These are phyloP conservation scores for Ceraclea dissimilis DNA, from an alignment of 2,888 invertebrate genomes.

Conservation along the genomic window DNA sequence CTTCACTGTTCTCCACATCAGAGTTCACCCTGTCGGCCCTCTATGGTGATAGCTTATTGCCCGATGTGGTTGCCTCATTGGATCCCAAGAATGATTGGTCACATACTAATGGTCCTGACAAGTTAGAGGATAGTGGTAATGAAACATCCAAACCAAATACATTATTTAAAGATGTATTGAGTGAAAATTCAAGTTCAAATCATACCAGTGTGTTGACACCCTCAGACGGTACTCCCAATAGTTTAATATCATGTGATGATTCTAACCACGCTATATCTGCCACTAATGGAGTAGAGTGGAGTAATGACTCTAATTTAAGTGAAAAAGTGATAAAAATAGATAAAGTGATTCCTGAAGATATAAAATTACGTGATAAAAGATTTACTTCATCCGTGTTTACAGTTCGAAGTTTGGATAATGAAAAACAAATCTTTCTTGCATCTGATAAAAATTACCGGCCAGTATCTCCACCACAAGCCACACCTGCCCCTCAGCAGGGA, in stretches of 20 bases:
- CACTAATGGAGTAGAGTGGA: conserved; percentile 23
- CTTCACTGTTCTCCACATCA: conserved; percentile 43
- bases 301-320: conserved; percentile 17
- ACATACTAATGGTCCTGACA: conserved; percentile 21
- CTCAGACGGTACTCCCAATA: conserved; percentile 19
- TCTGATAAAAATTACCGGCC: conserved; percentile 10
- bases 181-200: conserved; percentile 21
- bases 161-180: conserved; percentile 1
- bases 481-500: conserved; percentile 11
- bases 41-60: conserved; percentile 32
- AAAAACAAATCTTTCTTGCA: conserved; percentile 10
- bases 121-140: conserved; percentile 3
- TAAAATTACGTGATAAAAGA: conserved; percentile 3
- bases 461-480: conserved; percentile 7
- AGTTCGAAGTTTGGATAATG: conserved; percentile 11
- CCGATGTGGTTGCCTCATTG: conserved; percentile 8
- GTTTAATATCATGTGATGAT: conserved; percentile 18
- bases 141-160: conserved; percentile 3
- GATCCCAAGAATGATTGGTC: conserved; percentile 10
- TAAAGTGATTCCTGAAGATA: conserved; percentile 9
- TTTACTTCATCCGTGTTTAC: conserved; percentile 15
- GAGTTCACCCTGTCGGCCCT: conserved; percentile 47
- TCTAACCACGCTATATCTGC: conserved; percentile 15
- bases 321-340: conserved; percentile 7
- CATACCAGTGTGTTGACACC: conserved; percentile 23